Evolutionary conservation across 2,888 invertebrate species (phyloP), one percentile per base, ranked within the genome.

Genomic region (Lycia hirtaria): DNA sequence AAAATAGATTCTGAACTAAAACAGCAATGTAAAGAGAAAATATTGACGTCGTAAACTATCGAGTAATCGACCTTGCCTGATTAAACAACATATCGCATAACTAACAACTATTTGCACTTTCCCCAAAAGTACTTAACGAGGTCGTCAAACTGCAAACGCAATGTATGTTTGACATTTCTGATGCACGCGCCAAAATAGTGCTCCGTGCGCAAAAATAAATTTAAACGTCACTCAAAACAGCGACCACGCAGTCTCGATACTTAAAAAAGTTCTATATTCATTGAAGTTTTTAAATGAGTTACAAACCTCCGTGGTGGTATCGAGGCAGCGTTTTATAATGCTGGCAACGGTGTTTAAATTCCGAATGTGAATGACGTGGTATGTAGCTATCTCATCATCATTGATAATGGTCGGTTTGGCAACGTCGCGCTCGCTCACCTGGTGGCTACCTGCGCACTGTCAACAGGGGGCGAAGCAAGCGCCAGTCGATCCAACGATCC

Each of bases 351-450:
- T 78, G 83, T 78, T 81, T 83, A 76, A 82, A 85, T 82, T 82
- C 76, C 69, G 75, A 80, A 83, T 41, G 41, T 17, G 26, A 41
- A 78, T 74, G 75, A 73, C 71, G 72, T 78, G 74, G 82, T 82
- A 76, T 73, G 77, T 77, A 80, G 80, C 86, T 88, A 88, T 88
- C 89, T 86, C 88, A 85, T 89, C 85, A 87, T 86, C 88, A 87
- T 85, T 91, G 90, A 89, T 92, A 90, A 84, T 88, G 83, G 76
- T 74, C 87, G 88, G 88, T 88, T 81, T 88, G 92, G 91, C 91
- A 92, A 92, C 91, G 88, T 83, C 89, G 91, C 91, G 62, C 87
- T 87, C 87, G 88, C 89, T 89, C 90, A 89, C 89, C 87, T 83
- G 90, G 89, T 24, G 26, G 83, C 81, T 89, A 88, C 90, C 89